Evolutionary conservation across 2,113 vertebrate species (phyloP).

Genomic region (Bambusicola thoracicus): DNA sequence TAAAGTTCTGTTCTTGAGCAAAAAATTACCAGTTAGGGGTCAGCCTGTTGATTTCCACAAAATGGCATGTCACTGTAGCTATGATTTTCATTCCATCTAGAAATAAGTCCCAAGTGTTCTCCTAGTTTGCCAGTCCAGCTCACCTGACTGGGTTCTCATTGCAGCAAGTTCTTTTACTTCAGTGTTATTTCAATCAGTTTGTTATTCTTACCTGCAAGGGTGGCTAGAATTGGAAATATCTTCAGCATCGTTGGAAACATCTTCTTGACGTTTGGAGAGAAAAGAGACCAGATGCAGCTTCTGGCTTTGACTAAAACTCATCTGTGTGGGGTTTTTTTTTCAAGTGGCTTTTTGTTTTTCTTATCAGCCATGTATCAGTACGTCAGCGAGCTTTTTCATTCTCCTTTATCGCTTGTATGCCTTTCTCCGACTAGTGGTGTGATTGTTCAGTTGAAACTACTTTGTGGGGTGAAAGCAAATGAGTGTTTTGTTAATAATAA

Average conservation of each 20-base stretch:
- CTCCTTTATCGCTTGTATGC: slow-evolving; percentile 61
- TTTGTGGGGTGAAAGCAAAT: slow-evolving; percentile 9
- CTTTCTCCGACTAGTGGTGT: slow-evolving; percentile 55
- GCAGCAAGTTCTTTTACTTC: background rate
- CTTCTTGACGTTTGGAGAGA: background rate
- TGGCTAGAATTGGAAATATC: slow-evolving; percentile 25
- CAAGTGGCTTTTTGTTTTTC: slow-evolving; percentile 32
- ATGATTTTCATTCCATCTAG: background rate
- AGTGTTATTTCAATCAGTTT: background rate
- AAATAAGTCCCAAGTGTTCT: background rate
- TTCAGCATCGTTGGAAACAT: slow-evolving; percentile 19
- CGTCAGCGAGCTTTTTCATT: slow-evolving; percentile 58
- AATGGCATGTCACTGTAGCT: background rate
- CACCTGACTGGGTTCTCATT: background rate
- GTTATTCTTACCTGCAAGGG: slow-evolving; percentile 63
- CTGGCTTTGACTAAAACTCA: background rate
- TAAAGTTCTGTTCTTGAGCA: background rate
- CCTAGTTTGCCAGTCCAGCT: background rate
- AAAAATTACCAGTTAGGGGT: background rate
- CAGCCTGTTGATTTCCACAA: background rate
- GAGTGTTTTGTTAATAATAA: slow-evolving; percentile 68
- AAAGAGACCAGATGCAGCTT: slow-evolving; percentile 16
- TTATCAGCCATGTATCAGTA: slow-evolving; percentile 59
- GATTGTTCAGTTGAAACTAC: slow-evolving; percentile 48
- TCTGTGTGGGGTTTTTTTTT: background rate